These are phyloP conservation scores for Agriopis aurantiaria DNA, from an alignment of 2,888 invertebrate genomes.

Conservation along the genomic window DNA sequence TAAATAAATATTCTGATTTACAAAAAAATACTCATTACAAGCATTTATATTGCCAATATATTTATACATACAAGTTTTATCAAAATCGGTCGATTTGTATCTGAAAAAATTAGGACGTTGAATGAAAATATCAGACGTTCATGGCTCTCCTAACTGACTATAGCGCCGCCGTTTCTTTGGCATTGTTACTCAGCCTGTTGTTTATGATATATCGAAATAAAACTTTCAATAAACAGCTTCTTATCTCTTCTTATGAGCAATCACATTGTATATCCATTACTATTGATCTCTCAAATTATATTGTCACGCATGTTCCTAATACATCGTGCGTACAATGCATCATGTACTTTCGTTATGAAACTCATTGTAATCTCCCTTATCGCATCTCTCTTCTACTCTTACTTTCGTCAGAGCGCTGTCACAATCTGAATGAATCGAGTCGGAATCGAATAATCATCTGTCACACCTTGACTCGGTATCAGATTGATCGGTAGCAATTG, in stretches of 20 bases:
- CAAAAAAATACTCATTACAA: too few species aligned
- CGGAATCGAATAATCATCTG: conserved; percentile 62
- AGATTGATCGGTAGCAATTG: conserved; percentile 61
- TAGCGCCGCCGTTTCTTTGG: background rate
- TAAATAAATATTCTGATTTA: too few species aligned
- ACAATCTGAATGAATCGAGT: conserved; percentile 55
- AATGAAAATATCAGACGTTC: too few species aligned
- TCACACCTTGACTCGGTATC: conserved; percentile 71
- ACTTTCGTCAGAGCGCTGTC: conserved; percentile 68
- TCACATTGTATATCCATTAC: conserved; percentile 46
- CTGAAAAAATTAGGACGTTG: too few species aligned
- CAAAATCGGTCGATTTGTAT: too few species aligned
- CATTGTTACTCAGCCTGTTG: conserved; percentile 7
- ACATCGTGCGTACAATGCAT: conserved; percentile 61
- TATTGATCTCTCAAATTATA: conserved; percentile 65
- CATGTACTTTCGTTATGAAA: conserved; percentile 63
- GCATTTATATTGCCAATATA: too few species aligned
- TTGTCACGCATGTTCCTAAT: conserved; percentile 69
- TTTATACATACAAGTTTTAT: too few species aligned
- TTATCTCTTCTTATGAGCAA: conserved; percentile 36
- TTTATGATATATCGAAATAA: conserved; percentile 23
- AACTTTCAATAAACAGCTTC: conserved; percentile 36
- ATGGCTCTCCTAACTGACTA: background rate
- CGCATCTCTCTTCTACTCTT: conserved; percentile 65
- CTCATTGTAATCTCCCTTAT: conserved; percentile 68